Evolutionary conservation across 2,113 vertebrate genomes (phyloP).

Genomic region (Labeo rohita): DNA sequence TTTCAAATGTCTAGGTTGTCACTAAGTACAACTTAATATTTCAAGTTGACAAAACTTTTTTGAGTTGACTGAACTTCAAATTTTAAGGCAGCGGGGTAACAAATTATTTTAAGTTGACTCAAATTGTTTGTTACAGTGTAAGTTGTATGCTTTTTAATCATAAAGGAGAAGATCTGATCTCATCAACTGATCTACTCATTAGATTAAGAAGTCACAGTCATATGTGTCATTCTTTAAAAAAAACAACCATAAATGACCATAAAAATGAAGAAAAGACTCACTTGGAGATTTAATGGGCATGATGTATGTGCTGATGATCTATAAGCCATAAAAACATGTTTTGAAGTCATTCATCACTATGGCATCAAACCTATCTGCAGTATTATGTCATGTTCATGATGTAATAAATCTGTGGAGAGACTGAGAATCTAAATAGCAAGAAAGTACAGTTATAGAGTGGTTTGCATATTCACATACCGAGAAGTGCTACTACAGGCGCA

Average conservation of each 20-base stretch:
- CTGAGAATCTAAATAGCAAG: not conserved
- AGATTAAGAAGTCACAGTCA: not conserved
- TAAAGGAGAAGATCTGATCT: not conserved
- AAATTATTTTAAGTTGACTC: too few species aligned
- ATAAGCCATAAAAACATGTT: not conserved
- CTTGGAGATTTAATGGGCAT: too few species aligned
- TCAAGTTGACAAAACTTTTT: too few species aligned
- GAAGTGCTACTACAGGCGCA: not conserved
- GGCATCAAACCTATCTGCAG: not conserved
- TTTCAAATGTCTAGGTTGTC: too few species aligned
- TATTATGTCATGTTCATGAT: not conserved
- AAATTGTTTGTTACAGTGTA: not conserved
- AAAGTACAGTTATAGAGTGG: not conserved
- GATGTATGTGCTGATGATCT: not conserved
- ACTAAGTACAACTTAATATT: too few species aligned
- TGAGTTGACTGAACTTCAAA: too few species aligned
- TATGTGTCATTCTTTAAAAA: too few species aligned
- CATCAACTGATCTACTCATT: not conserved
- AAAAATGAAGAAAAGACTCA: too few species aligned
- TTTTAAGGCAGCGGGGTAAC: too few species aligned
- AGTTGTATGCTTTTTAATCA: not conserved
- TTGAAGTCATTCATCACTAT: not conserved
- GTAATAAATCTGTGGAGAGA: not conserved
- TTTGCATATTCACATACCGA: slow-evolving; percentile 6
- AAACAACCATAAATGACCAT: too few species aligned